Conservation (phyloP, 2,113 vertebrate genomes). For the Carassius gibelio region DNA sequence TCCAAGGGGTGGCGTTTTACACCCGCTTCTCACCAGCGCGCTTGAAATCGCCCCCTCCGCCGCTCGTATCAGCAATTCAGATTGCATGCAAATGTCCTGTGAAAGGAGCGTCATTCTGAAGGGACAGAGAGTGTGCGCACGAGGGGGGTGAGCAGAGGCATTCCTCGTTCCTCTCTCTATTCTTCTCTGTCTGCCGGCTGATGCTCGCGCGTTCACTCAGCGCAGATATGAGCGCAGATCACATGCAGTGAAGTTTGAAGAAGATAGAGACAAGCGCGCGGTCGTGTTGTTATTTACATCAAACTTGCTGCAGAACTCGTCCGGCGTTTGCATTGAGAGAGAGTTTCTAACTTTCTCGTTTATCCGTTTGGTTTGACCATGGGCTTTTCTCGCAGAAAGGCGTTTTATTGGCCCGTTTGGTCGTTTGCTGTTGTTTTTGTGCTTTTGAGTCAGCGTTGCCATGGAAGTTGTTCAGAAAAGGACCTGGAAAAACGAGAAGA, state of each 20-base stretch:
- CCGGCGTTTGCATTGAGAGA: neutral
- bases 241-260: constrained; percentile 28
- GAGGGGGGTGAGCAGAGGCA: constrained; percentile 56
- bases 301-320: constrained; percentile 15
- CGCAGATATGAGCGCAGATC: constrained; percentile 61
- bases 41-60: constrained; percentile 56
- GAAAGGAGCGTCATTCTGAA: constrained; percentile 64
- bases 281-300: neutral
- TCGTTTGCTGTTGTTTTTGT: constrained; percentile 70
- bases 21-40: constrained; percentile 51
- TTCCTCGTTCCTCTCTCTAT: constrained; percentile 65
- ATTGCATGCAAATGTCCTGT: constrained; percentile 81
- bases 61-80: constrained; percentile 85
- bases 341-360: constrained; percentile 45
- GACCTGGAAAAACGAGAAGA: constrained; percentile 87
- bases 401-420: constrained; percentile 59
- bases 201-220: constrained; percentile 63
- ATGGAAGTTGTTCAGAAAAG: constrained; percentile 84
- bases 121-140: constrained; percentile 52
- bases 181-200: constrained; percentile 61
- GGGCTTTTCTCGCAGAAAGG: constrained; percentile 64
- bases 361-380: constrained; percentile 55
- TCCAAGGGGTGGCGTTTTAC: constrained; percentile 84
- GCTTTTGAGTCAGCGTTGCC: constrained; percentile 67
- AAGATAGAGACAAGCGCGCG: neutral